These are phyloP conservation scores for Latrodectus hesperus DNA, from an alignment of 2,888 invertebrate genomes.

Conservation along the genomic window DNA sequence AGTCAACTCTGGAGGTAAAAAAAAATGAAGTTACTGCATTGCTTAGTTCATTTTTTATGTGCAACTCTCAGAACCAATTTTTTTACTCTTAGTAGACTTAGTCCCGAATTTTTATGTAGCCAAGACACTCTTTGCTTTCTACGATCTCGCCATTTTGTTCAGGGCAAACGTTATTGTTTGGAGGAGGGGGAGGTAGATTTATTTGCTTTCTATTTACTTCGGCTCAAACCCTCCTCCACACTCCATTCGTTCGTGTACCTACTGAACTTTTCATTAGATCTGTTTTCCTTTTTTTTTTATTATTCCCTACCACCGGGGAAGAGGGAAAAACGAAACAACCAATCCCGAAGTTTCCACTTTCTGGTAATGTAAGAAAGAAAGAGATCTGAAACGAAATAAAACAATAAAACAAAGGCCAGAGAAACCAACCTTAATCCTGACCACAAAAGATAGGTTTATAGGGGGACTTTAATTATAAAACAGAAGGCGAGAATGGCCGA, in stretches of 20 bases:
- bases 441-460: conserved; percentile 35
- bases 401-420: conserved; percentile 10
- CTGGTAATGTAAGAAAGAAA: not conserved
- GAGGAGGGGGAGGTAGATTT: conserved; percentile 16
- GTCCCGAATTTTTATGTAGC: no score
- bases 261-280: conserved; percentile 56
- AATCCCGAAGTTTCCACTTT: conserved; percentile 30
- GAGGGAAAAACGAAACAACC: not conserved
- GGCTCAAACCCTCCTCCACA: not conserved
- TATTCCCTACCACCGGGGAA: not conserved
- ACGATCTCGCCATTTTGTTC: not conserved
- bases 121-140: not conserved
- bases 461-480: conserved; percentile 49
- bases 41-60: no score
- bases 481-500: conserved; percentile 18
- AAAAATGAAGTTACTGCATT: no score
- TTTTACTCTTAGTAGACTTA: no score
- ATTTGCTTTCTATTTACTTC: conserved; percentile 25
- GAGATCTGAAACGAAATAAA: not conserved
- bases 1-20: no score
- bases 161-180: conserved; percentile 35
- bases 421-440: conserved; percentile 33
- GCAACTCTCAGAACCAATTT: no score
- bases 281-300: conserved; percentile 13
- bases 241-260: not conserved